Percentiles rank a stretch among this genome's conserved stretches.
These are phyloP conservation scores for Pemphredon lugubris DNA, from an alignment of 2,888 invertebrate genomes.

Conservation along the genomic window DNA sequence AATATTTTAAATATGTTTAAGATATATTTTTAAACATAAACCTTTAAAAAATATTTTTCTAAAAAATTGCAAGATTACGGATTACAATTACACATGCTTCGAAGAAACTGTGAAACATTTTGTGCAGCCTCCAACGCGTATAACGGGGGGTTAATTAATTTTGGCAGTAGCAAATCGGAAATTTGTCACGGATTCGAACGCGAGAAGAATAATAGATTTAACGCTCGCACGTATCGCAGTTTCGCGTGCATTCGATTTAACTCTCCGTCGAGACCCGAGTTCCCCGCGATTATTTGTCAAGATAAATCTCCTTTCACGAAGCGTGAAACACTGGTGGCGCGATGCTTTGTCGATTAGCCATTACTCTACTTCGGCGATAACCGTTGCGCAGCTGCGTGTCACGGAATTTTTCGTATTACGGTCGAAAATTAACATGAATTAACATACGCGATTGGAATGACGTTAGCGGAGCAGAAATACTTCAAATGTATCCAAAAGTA, in stretches of 20 bases:
- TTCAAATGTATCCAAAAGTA: conserved; percentile 40
- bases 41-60: too few relatives aligned
- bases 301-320: conserved; percentile 41
- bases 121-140: too few relatives aligned
- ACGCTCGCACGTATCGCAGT: too few relatives aligned
- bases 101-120: too few relatives aligned
- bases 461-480: conserved; percentile 30
- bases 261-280: conserved; percentile 3
- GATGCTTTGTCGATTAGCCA: conserved; percentile 56
- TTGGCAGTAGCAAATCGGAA: too few relatives aligned
- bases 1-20: too few relatives aligned
- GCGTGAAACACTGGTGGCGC: conserved; percentile 25
- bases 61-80: too few relatives aligned
- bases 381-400: conserved; percentile 28
- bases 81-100: too few relatives aligned
- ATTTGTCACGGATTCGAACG: too few relatives aligned
- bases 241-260: too few relatives aligned
- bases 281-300: conserved; percentile 27
- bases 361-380: conserved; percentile 40
- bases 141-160: too few relatives aligned
- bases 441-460: conserved; percentile 50
- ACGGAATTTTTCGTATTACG: conserved; percentile 19
- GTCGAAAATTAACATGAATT: conserved; percentile 58
- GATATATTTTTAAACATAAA: too few relatives aligned
- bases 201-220: neutral